Evolutionary conservation across 35 echinoderm and acorn worm species (phyloP).

Genomic region (Apostichopus japonicus): DNA sequence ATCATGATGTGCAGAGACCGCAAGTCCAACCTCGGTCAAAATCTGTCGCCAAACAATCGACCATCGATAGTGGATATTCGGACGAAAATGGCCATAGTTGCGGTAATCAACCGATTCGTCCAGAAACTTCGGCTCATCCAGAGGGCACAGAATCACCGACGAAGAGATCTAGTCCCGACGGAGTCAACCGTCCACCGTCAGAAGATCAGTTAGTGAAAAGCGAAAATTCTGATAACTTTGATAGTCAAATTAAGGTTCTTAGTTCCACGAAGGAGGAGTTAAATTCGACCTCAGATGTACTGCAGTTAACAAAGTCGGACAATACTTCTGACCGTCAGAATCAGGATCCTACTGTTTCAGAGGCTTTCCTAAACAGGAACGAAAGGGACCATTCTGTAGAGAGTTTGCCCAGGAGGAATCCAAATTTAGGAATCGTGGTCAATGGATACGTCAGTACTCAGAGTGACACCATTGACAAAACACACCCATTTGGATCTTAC

Average conservation of each 20-base stretch:
- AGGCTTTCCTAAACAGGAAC: neutral
- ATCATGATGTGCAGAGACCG: neutral
- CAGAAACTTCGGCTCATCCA: neutral
- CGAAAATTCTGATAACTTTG: neutral
- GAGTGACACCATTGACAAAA: neutral
- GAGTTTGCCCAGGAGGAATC: neutral
- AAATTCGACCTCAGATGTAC: neutral
- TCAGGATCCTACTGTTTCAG: neutral
- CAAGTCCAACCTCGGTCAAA: conserved; percentile 17
- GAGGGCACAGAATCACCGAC: neutral
- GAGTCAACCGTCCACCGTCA: neutral
- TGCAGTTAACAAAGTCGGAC: neutral
- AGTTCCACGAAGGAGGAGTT: neutral
- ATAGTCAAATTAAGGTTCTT: neutral
- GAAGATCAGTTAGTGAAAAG: neutral
- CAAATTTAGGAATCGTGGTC: neutral
- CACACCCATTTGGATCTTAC: neutral
- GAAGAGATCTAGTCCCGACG: conserved; percentile 15
- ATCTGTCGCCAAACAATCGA: conserved; percentile 66
- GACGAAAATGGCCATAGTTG: conserved; percentile 83
- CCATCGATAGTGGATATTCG: conserved; percentile 94
- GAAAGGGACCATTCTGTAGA: neutral
- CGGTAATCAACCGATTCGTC: neutral
- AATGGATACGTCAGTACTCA: neutral
- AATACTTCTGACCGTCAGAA: neutral